Conservation (phyloP, 2,888 invertebrate species). For the Bursaphelenchus okinawaensis region DNA sequence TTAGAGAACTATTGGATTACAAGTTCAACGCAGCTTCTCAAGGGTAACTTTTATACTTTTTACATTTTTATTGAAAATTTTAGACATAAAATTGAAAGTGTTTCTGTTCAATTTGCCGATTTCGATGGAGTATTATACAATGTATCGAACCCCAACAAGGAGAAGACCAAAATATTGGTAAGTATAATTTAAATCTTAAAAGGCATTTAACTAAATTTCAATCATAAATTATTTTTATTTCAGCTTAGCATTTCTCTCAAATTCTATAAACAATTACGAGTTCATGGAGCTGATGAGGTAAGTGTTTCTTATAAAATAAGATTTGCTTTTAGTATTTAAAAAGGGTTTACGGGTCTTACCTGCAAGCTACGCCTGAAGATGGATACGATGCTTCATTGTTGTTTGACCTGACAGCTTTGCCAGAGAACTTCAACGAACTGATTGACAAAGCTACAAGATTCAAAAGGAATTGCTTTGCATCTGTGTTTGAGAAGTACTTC, state of each 20-base stretch:
- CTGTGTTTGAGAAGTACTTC: conserved; percentile 98
- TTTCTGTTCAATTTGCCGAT: conserved; percentile 80
- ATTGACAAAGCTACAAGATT: conserved; percentile 83
- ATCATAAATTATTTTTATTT: conserved; percentile 58
- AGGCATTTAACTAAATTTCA: not conserved
- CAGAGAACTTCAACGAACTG: conserved; percentile 70
- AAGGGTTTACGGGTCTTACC: conserved; percentile 76
- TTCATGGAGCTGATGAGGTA: conserved; percentile 89
- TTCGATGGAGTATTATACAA: conserved; percentile 98
- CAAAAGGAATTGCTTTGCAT: conserved; percentile 97
- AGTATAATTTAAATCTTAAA: conserved; percentile 44
- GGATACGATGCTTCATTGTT: conserved; percentile 90
- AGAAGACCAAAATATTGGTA: conserved; percentile 94
- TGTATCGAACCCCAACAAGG: conserved; percentile 90
- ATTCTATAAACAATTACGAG: conserved; percentile 88
- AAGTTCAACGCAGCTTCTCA: conserved; percentile 92
- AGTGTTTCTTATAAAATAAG: conserved; percentile 23
- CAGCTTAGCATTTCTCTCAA: conserved; percentile 96
- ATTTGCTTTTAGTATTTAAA: conserved; percentile 68
- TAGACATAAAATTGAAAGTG: conserved; percentile 88
- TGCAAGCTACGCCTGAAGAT: conserved; percentile 77
- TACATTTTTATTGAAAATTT: conserved; percentile 58
- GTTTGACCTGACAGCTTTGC: conserved; percentile 85
- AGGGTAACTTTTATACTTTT: conserved; percentile 76
- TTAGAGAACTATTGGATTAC: conserved; percentile 88